Evolutionary conservation across 2,113 vertebrate genomes (phyloP), one percentile per base, ranked within the genome.

Genomic region (Plectropomus leopardus): DNA sequence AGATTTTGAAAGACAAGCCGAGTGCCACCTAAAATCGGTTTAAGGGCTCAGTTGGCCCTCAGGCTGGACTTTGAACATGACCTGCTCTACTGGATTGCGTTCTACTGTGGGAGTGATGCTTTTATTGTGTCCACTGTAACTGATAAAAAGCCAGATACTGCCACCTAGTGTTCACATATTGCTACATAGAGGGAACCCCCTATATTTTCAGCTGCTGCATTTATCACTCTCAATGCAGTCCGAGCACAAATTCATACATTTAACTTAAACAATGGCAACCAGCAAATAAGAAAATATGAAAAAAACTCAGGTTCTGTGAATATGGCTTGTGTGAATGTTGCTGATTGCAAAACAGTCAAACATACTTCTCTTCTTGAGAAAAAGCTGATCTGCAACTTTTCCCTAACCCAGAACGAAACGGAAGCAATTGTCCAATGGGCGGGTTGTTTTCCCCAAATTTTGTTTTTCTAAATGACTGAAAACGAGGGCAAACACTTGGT

Each of bases 121-220:
- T 44, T 34, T 3, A 15, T 17, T 16, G 36, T 15, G 24, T 19
- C 24, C n/a, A 51, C 21, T 66, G 26, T 0, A 42, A 24, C 24
- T 64, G 23, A 90, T 80, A 77, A 53, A 64, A 87, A 88, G 87
- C 58, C 66, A 63, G 57, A 86, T 54, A 90, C 85, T 90, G 90
- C 87, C 93, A 89, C 78, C 92, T 89, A 82, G 85, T 90, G 93
- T 63, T 72, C 44, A 73, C 10, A 53, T 23, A 17, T 1, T 24
- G 60, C 1, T 3, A 77, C 24, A 76, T n/a, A 71, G 26, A 78
- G 75, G 88, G 61, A 80, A 50, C 45, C 78, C 65, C 67, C 26
- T 55, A 44, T 16, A 28, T 1, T 54, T 51, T 14, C 5, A 53
- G 24, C 50, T 69, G 36, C 40, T 74, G 42, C 40, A 79, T 66